A percentile compares a stretch with the other conserved stretches of the same genome.
These are phyloP conservation scores for Acridotheres tristis DNA, from an alignment of 2,797 vertebrate species.

Conservation along the genomic window DNA sequence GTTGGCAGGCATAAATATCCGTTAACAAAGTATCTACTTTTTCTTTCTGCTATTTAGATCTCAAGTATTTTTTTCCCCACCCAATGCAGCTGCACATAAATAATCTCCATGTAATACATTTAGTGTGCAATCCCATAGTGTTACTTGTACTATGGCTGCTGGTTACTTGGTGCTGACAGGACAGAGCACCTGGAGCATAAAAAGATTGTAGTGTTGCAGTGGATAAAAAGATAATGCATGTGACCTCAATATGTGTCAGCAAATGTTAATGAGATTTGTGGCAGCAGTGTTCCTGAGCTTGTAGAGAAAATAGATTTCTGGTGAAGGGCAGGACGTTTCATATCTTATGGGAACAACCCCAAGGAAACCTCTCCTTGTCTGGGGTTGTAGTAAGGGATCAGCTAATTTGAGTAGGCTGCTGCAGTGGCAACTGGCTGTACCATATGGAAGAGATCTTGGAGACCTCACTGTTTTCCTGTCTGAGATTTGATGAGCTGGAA, in stretches of 20 bases:
- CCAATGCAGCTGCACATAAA: background rate
- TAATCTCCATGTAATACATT: constrained; percentile 40
- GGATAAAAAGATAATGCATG: background rate
- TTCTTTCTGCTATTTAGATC: background rate
- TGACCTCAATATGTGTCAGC: constrained; percentile 5
- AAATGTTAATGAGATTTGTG: constrained; percentile 35
- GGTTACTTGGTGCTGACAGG: constrained; percentile 44
- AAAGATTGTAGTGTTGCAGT: background rate
- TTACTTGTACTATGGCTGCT: constrained; percentile 8
- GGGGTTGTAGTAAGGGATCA: background rate
- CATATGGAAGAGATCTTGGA: background rate
- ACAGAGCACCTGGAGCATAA: background rate
- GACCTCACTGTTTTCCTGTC: background rate
- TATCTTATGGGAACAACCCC: background rate
- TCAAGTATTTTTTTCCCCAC: background rate
- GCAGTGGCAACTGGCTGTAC: background rate
- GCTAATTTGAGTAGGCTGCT: background rate
- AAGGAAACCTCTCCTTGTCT: background rate
- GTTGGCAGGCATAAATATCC: background rate
- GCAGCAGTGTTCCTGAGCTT: background rate
- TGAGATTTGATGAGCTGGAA: background rate
- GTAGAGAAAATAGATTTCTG: background rate
- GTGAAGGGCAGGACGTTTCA: background rate
- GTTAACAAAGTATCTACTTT: background rate
- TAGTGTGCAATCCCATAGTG: background rate